These are phyloP conservation scores for Lagodon rhomboides DNA, from an alignment of 2,797 vertebrate species.

Conservation along the genomic window DNA sequence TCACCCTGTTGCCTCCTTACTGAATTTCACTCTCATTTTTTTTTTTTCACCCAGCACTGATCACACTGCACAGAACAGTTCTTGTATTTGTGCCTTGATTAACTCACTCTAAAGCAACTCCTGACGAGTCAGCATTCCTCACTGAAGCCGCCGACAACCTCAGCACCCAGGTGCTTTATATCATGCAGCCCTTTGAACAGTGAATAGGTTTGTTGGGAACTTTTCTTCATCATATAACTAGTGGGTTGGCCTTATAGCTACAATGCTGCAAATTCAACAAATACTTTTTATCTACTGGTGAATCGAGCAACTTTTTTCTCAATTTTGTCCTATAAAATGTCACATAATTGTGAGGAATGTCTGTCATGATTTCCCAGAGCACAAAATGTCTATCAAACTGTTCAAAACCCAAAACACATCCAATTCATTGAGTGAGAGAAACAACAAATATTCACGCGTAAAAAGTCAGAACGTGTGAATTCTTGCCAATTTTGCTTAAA, in stretches of 20 bases:
- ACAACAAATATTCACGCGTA: no score
- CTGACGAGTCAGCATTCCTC: not conserved
- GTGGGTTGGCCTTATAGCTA: not conserved
- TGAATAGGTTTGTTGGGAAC: not conserved
- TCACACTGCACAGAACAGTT: slow-evolving; percentile 3
- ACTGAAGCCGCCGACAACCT: slow-evolving; percentile 14
- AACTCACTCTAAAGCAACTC: slow-evolving; percentile 21
- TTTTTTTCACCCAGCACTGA: slow-evolving; percentile 31
- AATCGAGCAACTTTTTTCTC: not conserved
- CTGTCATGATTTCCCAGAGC: not conserved
- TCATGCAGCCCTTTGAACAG: not conserved
- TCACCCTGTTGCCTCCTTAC: slow-evolving; percentile 18
- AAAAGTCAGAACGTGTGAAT: not conserved
- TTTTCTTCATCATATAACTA: slow-evolving; percentile 1
- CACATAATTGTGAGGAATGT: not conserved
- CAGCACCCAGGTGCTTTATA: slow-evolving; percentile 14
- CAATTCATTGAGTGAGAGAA: not conserved
- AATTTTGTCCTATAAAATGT: not conserved
- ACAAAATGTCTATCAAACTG: not conserved
- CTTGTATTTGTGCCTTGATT: slow-evolving; percentile 20
- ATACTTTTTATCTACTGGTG: not conserved
- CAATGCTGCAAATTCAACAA: not conserved
- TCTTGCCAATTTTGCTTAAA: no score
- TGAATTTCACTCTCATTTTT: slow-evolving; percentile 39
- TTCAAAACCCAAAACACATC: not conserved